phyloP scores from a whole-genome alignment of 2,113 vertebrate species.

The human (Homo sapiens) region GRCh38 chr9:8816501-8817000 shows the following conservation, averaged over 20 bases:
- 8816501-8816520: conserved; percentile 85
- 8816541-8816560: conserved; percentile 85
- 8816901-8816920: not conserved
- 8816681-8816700: conserved; percentile 55
- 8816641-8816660: conserved; percentile 79
- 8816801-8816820: conserved; percentile 22
- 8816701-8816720: conserved; percentile 20
- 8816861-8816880: not conserved
- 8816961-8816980: not conserved
- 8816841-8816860: conserved; percentile 20
- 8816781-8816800: not conserved
- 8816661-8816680: conserved; percentile 68
- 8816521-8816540: conserved; percentile 87
- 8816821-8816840: not conserved
- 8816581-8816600: conserved; percentile 85
- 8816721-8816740: conserved; percentile 54
- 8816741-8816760: conserved; percentile 29
- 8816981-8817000: not conserved
- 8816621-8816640: conserved; percentile 82
- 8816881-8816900: not conserved
- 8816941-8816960: not conserved
- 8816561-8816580: conserved; percentile 85
- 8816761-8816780: not conserved
- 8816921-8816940: conserved; percentile 25
- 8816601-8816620: conserved; percentile 85